Evolutionary conservation across 2,797 vertebrate genomes (phyloP).

Genomic region (Gadopsis bispinosus): DNA sequence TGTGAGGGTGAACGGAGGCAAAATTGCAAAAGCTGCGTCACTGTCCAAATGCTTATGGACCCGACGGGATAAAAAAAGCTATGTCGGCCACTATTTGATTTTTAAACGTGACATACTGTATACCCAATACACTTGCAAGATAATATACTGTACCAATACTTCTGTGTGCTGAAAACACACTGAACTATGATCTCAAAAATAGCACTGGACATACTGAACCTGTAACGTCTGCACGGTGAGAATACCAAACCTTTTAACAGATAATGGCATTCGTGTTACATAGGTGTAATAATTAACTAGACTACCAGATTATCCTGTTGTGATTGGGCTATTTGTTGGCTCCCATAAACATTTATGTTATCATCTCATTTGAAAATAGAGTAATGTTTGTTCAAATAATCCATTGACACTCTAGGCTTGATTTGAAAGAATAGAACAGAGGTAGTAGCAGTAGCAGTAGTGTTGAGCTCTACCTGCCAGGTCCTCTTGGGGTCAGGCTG

Average conservation of each 20-base stretch:
- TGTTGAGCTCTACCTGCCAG: slow-evolving; percentile 70
- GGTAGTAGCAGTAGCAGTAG: background rate
- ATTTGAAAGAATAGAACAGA: background rate
- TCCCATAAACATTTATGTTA: too few species aligned
- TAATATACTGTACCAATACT: too few species aligned
- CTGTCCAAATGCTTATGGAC: too few species aligned
- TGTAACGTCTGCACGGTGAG: background rate
- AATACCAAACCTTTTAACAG: too few species aligned
- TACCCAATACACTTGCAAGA: too few species aligned
- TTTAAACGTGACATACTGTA: too few species aligned
- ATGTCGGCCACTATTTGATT: too few species aligned
- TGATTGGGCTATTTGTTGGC: background rate
- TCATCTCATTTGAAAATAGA: too few species aligned
- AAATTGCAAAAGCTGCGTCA: too few species aligned
- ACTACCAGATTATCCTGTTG: background rate
- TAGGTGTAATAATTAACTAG: background rate
- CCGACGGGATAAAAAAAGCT: too few species aligned
- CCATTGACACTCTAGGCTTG: background rate
- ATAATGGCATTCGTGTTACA: background rate
- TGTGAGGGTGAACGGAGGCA: too few species aligned
- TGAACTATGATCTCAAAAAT: too few species aligned
- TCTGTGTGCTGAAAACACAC: background rate
- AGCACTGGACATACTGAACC: background rate
- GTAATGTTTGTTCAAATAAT: background rate
- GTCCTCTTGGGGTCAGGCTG: slow-evolving; percentile 59